A percentile compares a stretch with the other conserved stretches of the same genome.
Evolutionary conservation across 1,140 invertebrate genomes (phyloP).

Genomic region (Tetramorium alpestre): DNA sequence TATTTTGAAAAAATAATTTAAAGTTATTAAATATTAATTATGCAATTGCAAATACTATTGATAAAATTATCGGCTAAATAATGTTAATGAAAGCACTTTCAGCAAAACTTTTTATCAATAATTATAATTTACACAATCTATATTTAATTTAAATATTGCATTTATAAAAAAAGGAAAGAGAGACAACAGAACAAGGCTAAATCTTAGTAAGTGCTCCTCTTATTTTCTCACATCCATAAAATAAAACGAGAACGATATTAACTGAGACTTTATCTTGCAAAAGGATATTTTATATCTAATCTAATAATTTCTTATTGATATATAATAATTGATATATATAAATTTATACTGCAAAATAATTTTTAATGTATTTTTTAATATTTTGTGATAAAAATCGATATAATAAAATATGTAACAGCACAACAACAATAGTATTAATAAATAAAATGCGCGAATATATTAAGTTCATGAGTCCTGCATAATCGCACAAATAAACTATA

Average conservation of each 20-base stretch:
- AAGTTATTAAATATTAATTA: too few relatives aligned
- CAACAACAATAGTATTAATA: not conserved
- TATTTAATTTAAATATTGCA: too few relatives aligned
- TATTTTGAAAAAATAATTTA: too few relatives aligned
- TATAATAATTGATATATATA: not conserved
- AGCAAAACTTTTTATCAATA: too few relatives aligned
- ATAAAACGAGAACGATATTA: not conserved
- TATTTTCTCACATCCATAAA: not conserved
- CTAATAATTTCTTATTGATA: not conserved
- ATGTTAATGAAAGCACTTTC: too few relatives aligned
- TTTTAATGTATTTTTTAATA: not conserved
- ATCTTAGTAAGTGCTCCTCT: not conserved
- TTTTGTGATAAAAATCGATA: not conserved
- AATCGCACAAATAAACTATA: not conserved
- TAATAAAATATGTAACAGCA: not conserved
- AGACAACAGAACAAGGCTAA: too few relatives aligned
- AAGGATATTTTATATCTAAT: not conserved
- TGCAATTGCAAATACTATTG: too few relatives aligned
- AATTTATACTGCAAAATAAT: not conserved
- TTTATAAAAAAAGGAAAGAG: too few relatives aligned
- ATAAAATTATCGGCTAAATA: too few relatives aligned
- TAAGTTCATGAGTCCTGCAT: not conserved
- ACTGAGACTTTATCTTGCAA: not conserved
- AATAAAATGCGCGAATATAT: not conserved
- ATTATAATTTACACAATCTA: too few relatives aligned